phyloP scores from a whole-genome alignment of 2,113 vertebrate genomes.

The Gymnobelideus leadbeateri region DNA sequence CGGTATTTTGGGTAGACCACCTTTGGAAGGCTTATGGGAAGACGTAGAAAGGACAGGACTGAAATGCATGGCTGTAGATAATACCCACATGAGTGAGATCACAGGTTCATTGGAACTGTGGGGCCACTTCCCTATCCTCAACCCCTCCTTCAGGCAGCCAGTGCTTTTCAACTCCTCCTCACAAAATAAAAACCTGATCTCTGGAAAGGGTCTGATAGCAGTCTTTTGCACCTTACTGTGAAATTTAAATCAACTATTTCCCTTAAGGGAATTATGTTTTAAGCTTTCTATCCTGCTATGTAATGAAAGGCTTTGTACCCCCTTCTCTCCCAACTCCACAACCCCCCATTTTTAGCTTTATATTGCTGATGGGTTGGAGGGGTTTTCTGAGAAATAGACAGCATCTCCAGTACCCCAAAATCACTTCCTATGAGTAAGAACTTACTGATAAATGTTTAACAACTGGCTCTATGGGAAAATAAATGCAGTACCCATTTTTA shows the following conservation, averaged over 20 bases:
- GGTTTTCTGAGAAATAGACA: not conserved
- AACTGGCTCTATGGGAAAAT: not conserved
- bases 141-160: not conserved
- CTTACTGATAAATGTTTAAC: not conserved
- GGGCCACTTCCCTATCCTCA: not conserved
- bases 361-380: not conserved
- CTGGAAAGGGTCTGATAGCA: not conserved
- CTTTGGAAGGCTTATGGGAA: not conserved
- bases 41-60: not conserved
- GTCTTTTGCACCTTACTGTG: not conserved
- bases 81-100: not conserved
- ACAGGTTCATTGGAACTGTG: not conserved
- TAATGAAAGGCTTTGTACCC: not conserved
- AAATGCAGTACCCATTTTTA: not conserved
- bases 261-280: not conserved
- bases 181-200: not conserved
- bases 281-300: not conserved
- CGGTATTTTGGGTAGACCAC: not conserved
- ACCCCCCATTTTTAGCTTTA: not conserved
- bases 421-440: not conserved
- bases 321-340: not conserved
- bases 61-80: not conserved
- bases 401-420: not conserved
- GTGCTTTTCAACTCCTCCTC: not conserved
- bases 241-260: not conserved